Base-by-base conservation (phyloP, 1,140 invertebrate species). In the Dolichoris vasculosae region DNA sequence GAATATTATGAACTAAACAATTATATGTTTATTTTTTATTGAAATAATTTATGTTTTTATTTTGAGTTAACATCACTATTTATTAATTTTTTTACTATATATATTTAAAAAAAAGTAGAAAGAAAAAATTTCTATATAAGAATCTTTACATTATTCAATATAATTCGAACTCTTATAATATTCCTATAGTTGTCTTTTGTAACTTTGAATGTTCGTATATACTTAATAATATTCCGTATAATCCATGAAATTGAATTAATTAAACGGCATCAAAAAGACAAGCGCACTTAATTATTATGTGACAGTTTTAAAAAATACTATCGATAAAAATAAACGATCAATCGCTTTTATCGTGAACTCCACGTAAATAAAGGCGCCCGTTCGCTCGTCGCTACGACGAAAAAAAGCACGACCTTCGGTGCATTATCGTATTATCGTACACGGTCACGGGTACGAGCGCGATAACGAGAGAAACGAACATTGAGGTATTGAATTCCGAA, bases 381-480 rank as follows among this genome's bases (percentile, higher is more conserved):
- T n/a, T 51, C 64, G 30, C 9, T 43, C 64, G 79, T 46, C 51
- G 30, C 32, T 3, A 23, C 75, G 20, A 51, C 76, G 83, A 77
- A 51, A 73, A 76, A 76, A 84, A 63, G 83, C 79, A 0, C 55
- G 79, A 82, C 79, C 84, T 85, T 85, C 78, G 78, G 35, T 67
- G 84, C 71, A 81, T 85, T 82, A 85, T 85, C 78, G 84, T 75
- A 82, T 85, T 85, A 85, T 85, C 84, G 71, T 67, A 35, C 78
- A 85, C 79, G 79, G 84, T 85, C 79, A 85, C 84, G 84, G 67
- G 48, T 82, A 82, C 69, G 43, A 73, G 40, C 35, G 82, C 82
- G 82, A 73, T 75, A 82, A 75, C 67, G 69, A 67, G 40, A 26
- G 17, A 82, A 15, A 26, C 35, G 51, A 83, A 63, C 35, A 51